Base-by-base conservation (phyloP, 2,113 vertebrate genomes). In the Herpetotheres cachinnans region DNA sequence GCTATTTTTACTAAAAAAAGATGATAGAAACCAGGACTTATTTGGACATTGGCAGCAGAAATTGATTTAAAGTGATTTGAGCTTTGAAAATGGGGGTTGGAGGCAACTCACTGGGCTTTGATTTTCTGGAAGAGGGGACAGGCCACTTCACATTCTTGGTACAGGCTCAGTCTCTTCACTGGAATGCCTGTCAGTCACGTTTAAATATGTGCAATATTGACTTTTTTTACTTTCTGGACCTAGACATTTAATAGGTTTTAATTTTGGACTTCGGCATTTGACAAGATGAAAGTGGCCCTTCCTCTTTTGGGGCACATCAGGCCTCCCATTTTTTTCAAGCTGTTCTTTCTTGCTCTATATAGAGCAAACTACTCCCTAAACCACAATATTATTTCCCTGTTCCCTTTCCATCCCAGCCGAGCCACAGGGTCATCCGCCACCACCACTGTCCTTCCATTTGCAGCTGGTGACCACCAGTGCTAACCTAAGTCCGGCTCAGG, bases 1-100 rank as follows among this genome's bases (percentile, higher is more conserved):
- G 83, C 71, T 95, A 96, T 96, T 97, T 97, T 97, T 97, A 92
- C 90, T 30, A 7, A 94, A 92, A 86, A 93, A 94, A 82, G 62
- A 92, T 58, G 14, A 91, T 26, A 91, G 90, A 96, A 96, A 87
- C 3, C 5, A 13, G 49, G 78, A 71, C 54, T 96, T 95, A 73
- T 95, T 96, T 97, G 93, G 96, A 89, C 87, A 95, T 58, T 81
- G 95, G 79, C 80, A 80, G 84, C 74, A 96, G 71, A 97, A 97
- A 93, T 82, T 65, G 83, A 95, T 95, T 87, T 92, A 30, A 95
- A 92, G 67, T 36, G 76, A 92, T 84, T 13, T 71, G 30, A 93
- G 87, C 82, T 91, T 70, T 73, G 52, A 86, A 90, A 95, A 78
- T 38, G 58, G 74, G 50, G 30, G 50, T 96, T 95, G 86, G 74